Base-by-base conservation (phyloP, 2,888 invertebrate genomes). In the Panzeria rudis region DNA sequence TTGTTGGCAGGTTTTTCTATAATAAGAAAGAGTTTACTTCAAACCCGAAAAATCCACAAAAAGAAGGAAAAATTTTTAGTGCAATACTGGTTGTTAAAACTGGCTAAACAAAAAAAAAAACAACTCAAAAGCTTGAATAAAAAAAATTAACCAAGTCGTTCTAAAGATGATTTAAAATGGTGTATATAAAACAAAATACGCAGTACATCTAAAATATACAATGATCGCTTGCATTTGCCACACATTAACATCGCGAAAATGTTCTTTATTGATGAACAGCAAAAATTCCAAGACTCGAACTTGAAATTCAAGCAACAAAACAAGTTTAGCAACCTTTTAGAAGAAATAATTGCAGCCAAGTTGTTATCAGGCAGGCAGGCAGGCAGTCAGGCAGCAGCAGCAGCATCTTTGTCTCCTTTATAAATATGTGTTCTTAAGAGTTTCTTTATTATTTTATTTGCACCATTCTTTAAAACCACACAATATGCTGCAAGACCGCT, bases 271-370 rank as follows among this genome's bases (percentile, higher is more conserved):
- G 23, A 47, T 44, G 72, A 72, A 72, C 68, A 61, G 73, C 77
- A 50, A 23, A 72, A 85, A 82, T 85, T 85, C 81, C 85, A 69
- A 56, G 50, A 77, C 61, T 62, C 81, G 81, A 84, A 79, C 84
- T 83, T 77, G 82, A 83, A 77, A 77, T 52, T 77, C 72, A 81
- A 73, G 56, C 76, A 32, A 32, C 61, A 44, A 75, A 85, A 85
- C 81, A 82, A 78, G 85, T 85, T 82, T 78, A 17, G 62, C 82
- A 73, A 64, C 50, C 77, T 78, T 81, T 52, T 50, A 38, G 8
- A 41, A 56, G 62, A 76, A 71, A 71, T 82, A 76, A 71, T 78
- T 78, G 68, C 73, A 69, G 54, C 35, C 61, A 50, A 76, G 72
- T 71, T 54, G 41, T 56, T 54, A 69, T 32, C 62, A 73, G 75